Evolutionary conservation across 1,140 invertebrate species (phyloP), one percentile per base, ranked within the genome.

Genomic region (Dufourea novaeangliae): DNA sequence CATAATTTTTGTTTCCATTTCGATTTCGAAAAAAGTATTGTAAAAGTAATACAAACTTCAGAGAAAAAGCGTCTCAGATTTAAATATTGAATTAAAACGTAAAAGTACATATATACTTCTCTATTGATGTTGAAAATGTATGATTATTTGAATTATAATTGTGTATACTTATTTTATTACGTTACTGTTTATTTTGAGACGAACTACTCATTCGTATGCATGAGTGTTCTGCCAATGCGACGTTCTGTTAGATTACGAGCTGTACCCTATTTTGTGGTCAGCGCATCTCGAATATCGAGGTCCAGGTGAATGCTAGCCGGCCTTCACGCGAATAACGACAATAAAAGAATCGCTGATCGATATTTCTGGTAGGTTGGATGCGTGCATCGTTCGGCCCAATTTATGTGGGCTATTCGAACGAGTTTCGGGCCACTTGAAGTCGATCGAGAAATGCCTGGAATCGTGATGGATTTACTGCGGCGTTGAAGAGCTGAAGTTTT

Each of bases 401-500:
- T 74, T 54, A 56, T 54, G 39, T 41, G 37, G 71, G 34, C 25
- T 50, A 25, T 27, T n/a, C n/a, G 39, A 27, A 50, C 10, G 71
- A 66, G 27, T 66, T 74, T 67, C 27, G 46, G 25, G 25, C 62
- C 62, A 74, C 71, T 74, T 62, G 34, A 66, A 74, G 62, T 74
- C 46, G 46, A 74, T 74, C 71, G 46, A 41, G 62, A 41, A 62
- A 52, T 66, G 54, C 54, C 46, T 74, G 37, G 71, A 66, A 66
- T 32, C 62, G 25, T 74, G 71, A 74, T 74, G 71, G 62, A 74
- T 74, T 74, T 74, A 74, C 71, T 22, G 61, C 25, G 46, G 61
- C 39, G 71, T 64, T 66, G 44, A 73, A 64, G 71, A 25, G 61
- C 61, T 34, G 2, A 73, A 73, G 61, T 73, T 73, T 73, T 73